A percentile compares a stretch with the other conserved stretches of the same genome.
These are phyloP conservation scores for Oscheius myriophilus DNA, from an alignment of 2,888 invertebrate genomes.

Conservation along the genomic window DNA sequence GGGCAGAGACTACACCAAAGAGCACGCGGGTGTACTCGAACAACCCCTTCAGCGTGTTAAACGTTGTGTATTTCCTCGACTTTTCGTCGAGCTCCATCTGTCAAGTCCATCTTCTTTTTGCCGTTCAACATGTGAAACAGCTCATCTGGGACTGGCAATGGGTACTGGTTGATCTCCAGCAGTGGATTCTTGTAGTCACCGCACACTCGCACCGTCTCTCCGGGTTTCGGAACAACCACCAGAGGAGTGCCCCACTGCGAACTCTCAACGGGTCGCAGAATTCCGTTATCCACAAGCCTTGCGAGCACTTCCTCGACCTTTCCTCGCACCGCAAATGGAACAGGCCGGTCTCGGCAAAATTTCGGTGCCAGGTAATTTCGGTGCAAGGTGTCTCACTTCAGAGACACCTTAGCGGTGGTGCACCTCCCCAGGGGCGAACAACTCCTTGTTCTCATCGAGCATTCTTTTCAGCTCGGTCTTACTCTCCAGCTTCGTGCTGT, in stretches of 20 bases:
- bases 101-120: constrained; percentile 33
- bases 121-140: constrained; percentile 33
- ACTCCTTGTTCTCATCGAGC: no score
- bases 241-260: constrained; percentile 38
- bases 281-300: constrained; percentile 16
- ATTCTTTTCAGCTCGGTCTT: no score
- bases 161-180: constrained; percentile 32
- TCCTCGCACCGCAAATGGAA: not conserved
- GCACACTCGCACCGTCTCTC: constrained; percentile 27
- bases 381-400: not conserved
- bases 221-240: constrained; percentile 35
- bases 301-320: constrained; percentile 1
- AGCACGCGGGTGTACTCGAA: constrained; percentile 27
- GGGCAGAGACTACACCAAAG: constrained; percentile 31
- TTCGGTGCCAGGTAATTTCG: not conserved
- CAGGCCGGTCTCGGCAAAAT: not conserved
- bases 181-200: constrained; percentile 35
- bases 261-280: constrained; percentile 23
- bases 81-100: no score
- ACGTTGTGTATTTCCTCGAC: no score
- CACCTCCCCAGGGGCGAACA: not conserved
- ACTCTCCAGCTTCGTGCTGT: no score
- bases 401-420: not conserved
- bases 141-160: constrained; percentile 31
- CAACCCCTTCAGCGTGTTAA: constrained; percentile 33